Percentiles rank a stretch among this genome's conserved stretches.
phyloP scores from a whole-genome alignment of 2,113 vertebrate genomes.

The Phodopus roborovskii region DNA sequence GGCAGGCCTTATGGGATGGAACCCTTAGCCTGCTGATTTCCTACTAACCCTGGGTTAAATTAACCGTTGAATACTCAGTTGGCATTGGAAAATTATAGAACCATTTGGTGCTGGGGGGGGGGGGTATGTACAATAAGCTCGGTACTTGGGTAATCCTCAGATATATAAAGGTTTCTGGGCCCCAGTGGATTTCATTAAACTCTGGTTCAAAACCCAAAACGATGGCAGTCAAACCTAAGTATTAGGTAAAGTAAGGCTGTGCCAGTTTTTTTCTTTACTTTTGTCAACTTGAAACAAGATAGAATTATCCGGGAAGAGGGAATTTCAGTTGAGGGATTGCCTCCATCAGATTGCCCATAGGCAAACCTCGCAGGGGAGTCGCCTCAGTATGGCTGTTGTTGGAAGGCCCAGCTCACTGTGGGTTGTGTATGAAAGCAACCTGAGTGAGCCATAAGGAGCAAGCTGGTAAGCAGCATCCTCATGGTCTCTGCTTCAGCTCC shows the following conservation, averaged over 20 bases:
- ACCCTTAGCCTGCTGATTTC: not conserved
- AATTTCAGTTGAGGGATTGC: not conserved
- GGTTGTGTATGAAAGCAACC: not conserved
- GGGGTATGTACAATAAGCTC: not conserved
- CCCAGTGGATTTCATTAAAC: not conserved
- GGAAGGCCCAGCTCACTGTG: not conserved
- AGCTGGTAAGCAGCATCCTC: too few species aligned
- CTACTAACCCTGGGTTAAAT: not conserved
- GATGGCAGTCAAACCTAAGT: not conserved
- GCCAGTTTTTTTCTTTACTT: not conserved
- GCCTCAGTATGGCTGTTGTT: not conserved
- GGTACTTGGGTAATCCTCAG: not conserved
- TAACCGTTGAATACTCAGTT: not conserved
- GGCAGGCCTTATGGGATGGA: not conserved
- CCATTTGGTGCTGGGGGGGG: not conserved
- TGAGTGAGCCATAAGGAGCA: not conserved
- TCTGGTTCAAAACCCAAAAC: not conserved
- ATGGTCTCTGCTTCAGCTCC: not conserved
- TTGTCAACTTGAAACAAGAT: not conserved
- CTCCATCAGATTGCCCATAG: not conserved
- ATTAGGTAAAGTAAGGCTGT: not conserved
- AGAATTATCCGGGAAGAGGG: not conserved
- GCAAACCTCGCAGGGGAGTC: not conserved
- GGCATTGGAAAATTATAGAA: not conserved
- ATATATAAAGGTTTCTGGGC: not conserved